Base-by-base conservation (phyloP, 2,888 invertebrate genomes). In the Xestia xanthographa region DNA sequence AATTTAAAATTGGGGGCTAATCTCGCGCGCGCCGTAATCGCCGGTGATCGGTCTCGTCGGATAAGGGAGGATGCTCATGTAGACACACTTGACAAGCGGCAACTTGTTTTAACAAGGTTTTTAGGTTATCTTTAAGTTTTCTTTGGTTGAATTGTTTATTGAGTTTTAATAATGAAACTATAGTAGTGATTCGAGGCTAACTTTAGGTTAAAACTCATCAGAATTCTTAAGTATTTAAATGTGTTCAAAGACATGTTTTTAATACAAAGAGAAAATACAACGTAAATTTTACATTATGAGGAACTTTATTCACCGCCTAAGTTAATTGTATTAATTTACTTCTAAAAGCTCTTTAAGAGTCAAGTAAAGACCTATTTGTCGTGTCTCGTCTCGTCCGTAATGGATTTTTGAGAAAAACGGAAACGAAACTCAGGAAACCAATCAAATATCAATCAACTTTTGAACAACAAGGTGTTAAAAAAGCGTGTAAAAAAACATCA, bases 1-100 rank as follows among this genome's bases (percentile, higher is more conserved):
- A 95, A 95, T 96, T 95, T 95, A 95, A 96, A 95, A 96, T 95
- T 95, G 95, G 93, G 83, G 93, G 92, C 95, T 96, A 95, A 95
- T 95, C 95, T 95, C 88, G 87, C 89, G 90, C 91, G 90, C 87
- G 87, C 80, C 88, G 92, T 94, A 94, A 95, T 95, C 94, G 91
- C 79, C 79, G 82, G 91, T 93, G 90, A 96, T 96, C 95, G 93
- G 90, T 95, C 95, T 93, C 91, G 76, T 91, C 66, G 76, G 58
- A 58, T 87, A 86, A 78, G 70, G 78, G 83, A 78, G 80, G 77
- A 29, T 80, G 70, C 83, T 82, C 82, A 71, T 77, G 83, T 80
- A 75, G 79, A 66, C 60, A 60, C 17, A 66, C 71, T 74, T 84
- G 86, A 83, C 82, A 83, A 79, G 67, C 72, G 63, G 53, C 41